phyloP scores from a whole-genome alignment of 2,888 invertebrate species.

The Gandaritis pyraliata region DNA sequence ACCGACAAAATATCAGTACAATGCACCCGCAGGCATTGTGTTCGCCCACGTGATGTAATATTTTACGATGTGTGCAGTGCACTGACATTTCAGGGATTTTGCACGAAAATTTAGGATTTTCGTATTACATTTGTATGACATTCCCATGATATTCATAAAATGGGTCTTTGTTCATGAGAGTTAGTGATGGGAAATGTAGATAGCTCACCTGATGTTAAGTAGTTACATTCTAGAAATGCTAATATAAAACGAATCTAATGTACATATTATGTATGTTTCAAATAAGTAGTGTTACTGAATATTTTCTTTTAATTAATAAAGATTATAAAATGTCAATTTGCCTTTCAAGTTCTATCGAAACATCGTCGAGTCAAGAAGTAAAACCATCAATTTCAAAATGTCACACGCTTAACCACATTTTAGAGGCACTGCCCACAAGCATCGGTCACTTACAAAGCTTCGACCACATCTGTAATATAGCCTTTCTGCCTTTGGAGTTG shows the following conservation, averaged over 20 bases:
- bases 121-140: background rate
- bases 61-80: slow-evolving; percentile 31
- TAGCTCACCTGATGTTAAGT: too few relatives aligned
- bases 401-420: background rate
- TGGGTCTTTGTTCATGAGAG: too few relatives aligned
- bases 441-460: slow-evolving; percentile 8
- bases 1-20: slow-evolving; percentile 7
- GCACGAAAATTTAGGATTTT: slow-evolving; percentile 4
- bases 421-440: background rate
- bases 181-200: too few relatives aligned
- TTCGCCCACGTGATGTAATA: slow-evolving; percentile 24
- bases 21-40: slow-evolving; percentile 16
- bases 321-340: too few relatives aligned
- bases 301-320: too few relatives aligned
- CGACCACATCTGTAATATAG: background rate
- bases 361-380: background rate
- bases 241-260: too few relatives aligned
- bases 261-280: too few relatives aligned
- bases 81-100: slow-evolving; percentile 12
- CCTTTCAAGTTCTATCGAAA: too few relatives aligned
- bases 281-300: too few relatives aligned
- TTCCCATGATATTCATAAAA: background rate
- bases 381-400: background rate
- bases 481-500: background rate
- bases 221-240: too few relatives aligned